These are phyloP conservation scores for Girardinus metallicus DNA, from an alignment of 2,797 vertebrate genomes.

Conservation along the genomic window DNA sequence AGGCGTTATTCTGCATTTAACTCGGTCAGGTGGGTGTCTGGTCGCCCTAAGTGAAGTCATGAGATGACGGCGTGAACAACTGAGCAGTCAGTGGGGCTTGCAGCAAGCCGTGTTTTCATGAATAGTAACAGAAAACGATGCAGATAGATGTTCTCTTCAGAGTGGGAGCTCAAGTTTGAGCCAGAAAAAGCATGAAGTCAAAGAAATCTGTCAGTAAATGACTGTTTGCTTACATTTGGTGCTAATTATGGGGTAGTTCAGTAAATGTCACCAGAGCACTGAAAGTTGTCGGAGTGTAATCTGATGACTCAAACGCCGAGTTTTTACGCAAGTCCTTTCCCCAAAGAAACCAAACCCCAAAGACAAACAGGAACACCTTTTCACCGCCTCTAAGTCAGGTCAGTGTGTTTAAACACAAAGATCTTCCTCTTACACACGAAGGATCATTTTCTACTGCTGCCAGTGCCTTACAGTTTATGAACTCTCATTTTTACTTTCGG, in stretches of 20 bases:
- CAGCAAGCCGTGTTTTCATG: neutral
- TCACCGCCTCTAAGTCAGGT: neutral
- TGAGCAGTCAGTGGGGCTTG: constrained; percentile 21
- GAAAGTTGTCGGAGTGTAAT: constrained; percentile 7
- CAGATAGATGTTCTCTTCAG: neutral
- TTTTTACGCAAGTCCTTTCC: neutral
- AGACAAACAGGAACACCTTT: neutral
- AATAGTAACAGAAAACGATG: neutral
- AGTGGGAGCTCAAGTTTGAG: neutral
- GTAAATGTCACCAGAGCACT: neutral
- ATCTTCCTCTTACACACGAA: neutral
- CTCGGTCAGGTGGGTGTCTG: constrained; percentile 24
- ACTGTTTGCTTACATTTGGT: neutral
- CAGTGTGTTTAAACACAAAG: neutral
- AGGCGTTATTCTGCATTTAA: neutral
- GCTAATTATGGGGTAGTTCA: neutral
- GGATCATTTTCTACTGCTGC: neutral
- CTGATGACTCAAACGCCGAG: neutral
- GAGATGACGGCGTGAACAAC: constrained; percentile 29
- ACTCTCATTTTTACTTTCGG: neutral
- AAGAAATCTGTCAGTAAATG: neutral
- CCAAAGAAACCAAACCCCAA: neutral
- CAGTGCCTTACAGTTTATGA: neutral
- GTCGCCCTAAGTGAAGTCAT: constrained; percentile 48
- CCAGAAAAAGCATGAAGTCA: neutral